Percentiles rank a stretch among this genome's conserved stretches.
Conservation (phyloP, 2,113 vertebrate species). For the Ochotona curzoniae region DNA sequence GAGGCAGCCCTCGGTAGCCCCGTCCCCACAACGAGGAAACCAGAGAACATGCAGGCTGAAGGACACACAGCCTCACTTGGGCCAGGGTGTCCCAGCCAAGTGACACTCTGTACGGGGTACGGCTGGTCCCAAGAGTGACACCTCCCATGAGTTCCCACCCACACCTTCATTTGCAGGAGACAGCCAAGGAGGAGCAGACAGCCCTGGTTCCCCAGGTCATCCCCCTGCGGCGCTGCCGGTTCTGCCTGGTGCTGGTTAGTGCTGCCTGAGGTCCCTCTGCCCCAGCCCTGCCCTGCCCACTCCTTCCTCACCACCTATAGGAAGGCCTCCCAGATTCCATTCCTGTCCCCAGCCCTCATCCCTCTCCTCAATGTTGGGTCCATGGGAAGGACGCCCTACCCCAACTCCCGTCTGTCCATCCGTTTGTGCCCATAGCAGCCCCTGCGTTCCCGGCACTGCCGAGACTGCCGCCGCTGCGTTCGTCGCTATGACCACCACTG, state of each 20-base stretch:
- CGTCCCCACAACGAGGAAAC: neutral
- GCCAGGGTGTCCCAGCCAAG: neutral
- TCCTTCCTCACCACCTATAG: neutral
- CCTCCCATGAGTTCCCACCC: neutral
- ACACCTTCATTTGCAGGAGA: constrained; percentile 81
- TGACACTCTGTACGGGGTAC: neutral
- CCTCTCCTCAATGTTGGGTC: neutral
- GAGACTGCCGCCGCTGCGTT: constrained; percentile 92
- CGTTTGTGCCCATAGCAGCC: constrained; percentile 95
- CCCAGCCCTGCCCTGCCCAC: neutral
- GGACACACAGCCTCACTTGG: neutral
- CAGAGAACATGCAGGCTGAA: neutral
- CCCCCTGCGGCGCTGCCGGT: constrained; percentile 90
- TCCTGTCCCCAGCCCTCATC: neutral
- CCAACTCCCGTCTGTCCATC: neutral
- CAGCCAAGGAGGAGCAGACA: constrained; percentile 87
- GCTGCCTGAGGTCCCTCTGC: neutral
- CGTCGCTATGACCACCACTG: constrained; percentile 97
- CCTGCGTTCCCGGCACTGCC: constrained; percentile 95
- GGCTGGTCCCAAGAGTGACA: neutral
- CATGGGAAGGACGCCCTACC: neutral
- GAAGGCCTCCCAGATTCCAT: neutral
- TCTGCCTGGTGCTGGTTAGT: constrained; percentile 94
- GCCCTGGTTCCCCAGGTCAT: constrained; percentile 84
- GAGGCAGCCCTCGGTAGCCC: neutral